Evolutionary conservation across 2,113 vertebrate species (phyloP), one percentile per base, ranked within the genome.

Genomic region (Melanotaenia duboulayi): DNA sequence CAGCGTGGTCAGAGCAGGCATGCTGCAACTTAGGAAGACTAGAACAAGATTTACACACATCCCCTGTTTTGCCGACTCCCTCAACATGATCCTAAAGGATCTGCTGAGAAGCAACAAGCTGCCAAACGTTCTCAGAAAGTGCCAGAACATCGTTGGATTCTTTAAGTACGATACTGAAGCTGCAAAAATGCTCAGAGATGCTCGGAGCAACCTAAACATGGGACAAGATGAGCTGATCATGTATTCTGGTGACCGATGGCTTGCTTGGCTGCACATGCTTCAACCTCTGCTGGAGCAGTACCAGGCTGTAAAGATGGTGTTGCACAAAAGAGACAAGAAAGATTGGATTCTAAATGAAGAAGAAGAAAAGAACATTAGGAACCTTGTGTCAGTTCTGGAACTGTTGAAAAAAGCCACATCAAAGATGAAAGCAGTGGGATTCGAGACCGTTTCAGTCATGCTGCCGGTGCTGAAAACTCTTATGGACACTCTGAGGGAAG

Each of bases 21-120:
- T 46, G n/a, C 58, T 49, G 17, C 58, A 55, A 4, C 39, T 63
- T n/a, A 46, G 44, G 14, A 7, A 22, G 1, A 14, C 8, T 1
- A 22, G 22, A 62, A 20, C 48, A 0, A 17, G 52, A 16, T 72
- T 35, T 37, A 55, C 1, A 0, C 10, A 72, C 19, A 48, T 72
- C n/a, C 59, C 70, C 12, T 72, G 70, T 19, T 72, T 71, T 32
- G 58, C 69, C 1, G 49, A 62, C 35, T 44, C 49, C 11, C 5
- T 71, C 7, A 51, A 71, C 6, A 37, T 9, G 59, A 2, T 72
- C 1, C 46, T 54, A 14, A 19, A 46, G 6, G 37, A 46, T 46
- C 58, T 72, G 24, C 32, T 63, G 69, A 46, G 7, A 0, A 4
- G 16, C 1, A 11, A 10, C 0, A 25, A 55, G n/a, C 50, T 72